These are phyloP conservation scores for Bicyclus anynana DNA, from an alignment of 1,140 invertebrate genomes.

Conservation along the genomic window DNA sequence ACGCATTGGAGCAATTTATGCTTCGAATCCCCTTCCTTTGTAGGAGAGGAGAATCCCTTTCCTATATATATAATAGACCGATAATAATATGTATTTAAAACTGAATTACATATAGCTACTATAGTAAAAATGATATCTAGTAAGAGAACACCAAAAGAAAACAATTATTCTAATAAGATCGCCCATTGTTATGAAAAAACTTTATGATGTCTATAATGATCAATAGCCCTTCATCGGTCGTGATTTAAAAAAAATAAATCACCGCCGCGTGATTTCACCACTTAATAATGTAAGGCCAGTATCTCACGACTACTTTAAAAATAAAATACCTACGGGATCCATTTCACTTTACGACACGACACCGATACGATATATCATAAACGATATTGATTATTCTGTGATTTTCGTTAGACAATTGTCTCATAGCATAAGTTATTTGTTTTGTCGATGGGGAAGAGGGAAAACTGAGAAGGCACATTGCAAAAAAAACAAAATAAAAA, in stretches of 20 bases:
- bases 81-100: no score
- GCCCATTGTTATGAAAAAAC: constrained; percentile 25
- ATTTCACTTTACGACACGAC: constrained; percentile 1
- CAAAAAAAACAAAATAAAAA: no score
- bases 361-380: neutral
- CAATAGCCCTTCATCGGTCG: constrained; percentile 60
- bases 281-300: constrained; percentile 65
- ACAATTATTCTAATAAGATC: constrained; percentile 48
- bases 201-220: constrained; percentile 64
- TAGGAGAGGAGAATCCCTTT: no score
- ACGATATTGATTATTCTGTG: no score
- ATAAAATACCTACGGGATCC: constrained; percentile 42
- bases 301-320: constrained; percentile 73
- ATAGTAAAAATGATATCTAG: neutral
- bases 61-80: no score
- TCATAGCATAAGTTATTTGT: no score
- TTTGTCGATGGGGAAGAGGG: no score
- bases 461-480: no score
- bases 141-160: constrained; percentile 2
- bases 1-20: no score
- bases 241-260: constrained; percentile 50
- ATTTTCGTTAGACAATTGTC: no score
- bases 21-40: no score
- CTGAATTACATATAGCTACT: no score
- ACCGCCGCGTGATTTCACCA: constrained; percentile 62